These are phyloP conservation scores for Torymus auratus DNA, from an alignment of 2,888 invertebrate species.

Conservation along the genomic window DNA sequence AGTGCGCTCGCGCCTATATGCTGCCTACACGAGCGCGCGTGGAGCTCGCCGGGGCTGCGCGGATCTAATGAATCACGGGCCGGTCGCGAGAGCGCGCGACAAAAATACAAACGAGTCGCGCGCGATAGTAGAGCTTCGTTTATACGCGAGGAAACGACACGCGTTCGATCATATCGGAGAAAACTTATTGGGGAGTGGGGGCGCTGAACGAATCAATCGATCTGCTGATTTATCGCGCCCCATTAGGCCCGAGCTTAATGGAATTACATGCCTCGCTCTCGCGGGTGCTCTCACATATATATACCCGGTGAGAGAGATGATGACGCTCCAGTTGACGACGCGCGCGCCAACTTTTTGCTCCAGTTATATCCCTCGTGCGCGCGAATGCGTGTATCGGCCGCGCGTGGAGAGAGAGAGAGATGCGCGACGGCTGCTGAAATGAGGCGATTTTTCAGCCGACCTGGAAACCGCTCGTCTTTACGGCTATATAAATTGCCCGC, in stretches of 20 bases:
- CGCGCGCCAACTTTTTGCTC: too few species aligned
- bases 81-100: constrained; percentile 7
- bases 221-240: constrained; percentile 41
- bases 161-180: neutral
- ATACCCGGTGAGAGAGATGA: too few species aligned
- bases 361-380: too few species aligned
- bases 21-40: neutral
- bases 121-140: neutral
- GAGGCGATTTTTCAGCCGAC: neutral
- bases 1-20: neutral
- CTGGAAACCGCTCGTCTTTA: constrained; percentile 12
- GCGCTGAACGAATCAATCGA: constrained; percentile 42
- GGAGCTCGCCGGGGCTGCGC: too few species aligned
- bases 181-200: too few species aligned
- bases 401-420: too few species aligned
- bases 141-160: too few species aligned
- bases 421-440: too few species aligned
- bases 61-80: constrained; percentile 41
- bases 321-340: too few species aligned
- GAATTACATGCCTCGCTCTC: constrained; percentile 1
- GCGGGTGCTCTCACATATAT: too few species aligned
- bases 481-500: neutral
- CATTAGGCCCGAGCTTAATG: constrained; percentile 32
- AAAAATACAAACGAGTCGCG: constrained; percentile 39
- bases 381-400: too few species aligned